A percentile compares a stretch with the other conserved stretches of the same genome.
These are phyloP conservation scores for Acleris cristana DNA, from an alignment of 2,888 invertebrate genomes.

Conservation along the genomic window DNA sequence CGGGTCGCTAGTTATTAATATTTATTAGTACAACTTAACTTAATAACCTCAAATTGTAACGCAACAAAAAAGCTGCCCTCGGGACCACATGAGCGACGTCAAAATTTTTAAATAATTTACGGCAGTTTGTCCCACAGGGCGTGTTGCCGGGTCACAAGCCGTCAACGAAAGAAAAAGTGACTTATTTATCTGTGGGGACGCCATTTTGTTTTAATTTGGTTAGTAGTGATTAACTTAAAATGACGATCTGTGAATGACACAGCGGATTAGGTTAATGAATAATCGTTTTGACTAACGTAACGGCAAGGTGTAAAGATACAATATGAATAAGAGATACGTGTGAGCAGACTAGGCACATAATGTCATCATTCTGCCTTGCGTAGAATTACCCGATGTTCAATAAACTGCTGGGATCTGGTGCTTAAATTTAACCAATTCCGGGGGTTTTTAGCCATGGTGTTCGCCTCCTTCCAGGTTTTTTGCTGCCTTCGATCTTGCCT, in stretches of 20 bases:
- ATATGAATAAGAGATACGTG: too few relatives aligned
- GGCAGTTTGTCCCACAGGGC: conserved; percentile 29
- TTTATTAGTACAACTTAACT: conserved; percentile 1
- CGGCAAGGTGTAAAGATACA: too few relatives aligned
- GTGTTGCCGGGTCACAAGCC: conserved; percentile 23
- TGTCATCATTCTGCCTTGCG: too few relatives aligned
- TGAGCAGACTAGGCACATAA: too few relatives aligned
- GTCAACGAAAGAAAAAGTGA: conserved; percentile 13
- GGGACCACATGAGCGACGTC: conserved; percentile 13
- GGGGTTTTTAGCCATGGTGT: too few relatives aligned
- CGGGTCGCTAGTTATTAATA: neutral
- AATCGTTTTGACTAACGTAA: too few relatives aligned
- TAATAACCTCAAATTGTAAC: conserved; percentile 6
- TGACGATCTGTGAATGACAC: conserved; percentile 10
- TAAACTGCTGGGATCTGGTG: too few relatives aligned
- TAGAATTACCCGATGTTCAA: too few relatives aligned
- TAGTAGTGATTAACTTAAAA: conserved; percentile 18
- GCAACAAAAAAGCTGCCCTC: conserved; percentile 5
- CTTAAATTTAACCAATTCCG: too few relatives aligned
- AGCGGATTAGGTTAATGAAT: neutral
- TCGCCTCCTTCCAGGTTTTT: too few relatives aligned
- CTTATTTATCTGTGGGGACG: conserved; percentile 8
- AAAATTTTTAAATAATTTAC: conserved; percentile 31
- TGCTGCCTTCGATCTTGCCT: too few relatives aligned
- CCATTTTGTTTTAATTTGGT: conserved; percentile 29